Conservation (phyloP, 2,113 vertebrate genomes). For the Melospiza georgiana region DNA sequence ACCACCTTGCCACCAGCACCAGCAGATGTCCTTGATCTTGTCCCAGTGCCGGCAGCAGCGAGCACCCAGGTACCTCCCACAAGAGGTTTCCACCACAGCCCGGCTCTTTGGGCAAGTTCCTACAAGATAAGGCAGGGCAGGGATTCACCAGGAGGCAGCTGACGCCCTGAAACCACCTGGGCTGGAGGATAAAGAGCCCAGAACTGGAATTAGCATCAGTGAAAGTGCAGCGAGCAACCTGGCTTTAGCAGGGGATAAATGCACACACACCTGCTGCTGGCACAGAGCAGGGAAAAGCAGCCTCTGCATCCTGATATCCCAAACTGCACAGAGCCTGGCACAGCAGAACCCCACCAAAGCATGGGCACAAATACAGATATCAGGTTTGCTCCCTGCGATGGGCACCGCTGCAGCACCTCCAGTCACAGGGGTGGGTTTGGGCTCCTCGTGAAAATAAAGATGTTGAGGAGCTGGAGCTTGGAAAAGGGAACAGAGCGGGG, state of each 20-base stretch:
- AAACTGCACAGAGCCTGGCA: neutral
- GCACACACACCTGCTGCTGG: neutral
- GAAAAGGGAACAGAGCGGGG: neutral
- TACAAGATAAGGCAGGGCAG: neutral
- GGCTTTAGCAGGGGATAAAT: rapidly evolving
- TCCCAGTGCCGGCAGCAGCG: rapidly evolving
- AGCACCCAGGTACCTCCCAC: neutral
- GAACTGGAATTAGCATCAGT: neutral
- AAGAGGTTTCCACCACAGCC: neutral
- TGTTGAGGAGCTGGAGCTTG: neutral
- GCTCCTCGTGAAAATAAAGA: rapidly evolving
- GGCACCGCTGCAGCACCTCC: neutral
- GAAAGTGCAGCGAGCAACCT: neutral
- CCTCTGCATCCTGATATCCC: rapidly evolving
- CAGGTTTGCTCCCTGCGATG: rapidly evolving
- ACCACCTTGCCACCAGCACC: rapidly evolving
- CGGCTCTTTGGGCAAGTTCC: neutral
- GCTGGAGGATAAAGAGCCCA: neutral
- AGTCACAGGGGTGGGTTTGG: neutral
- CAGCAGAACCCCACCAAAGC: neutral
- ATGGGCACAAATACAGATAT: rapidly evolving
- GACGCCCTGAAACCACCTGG: constrained; percentile 28
- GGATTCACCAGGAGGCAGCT: neutral
- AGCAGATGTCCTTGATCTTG: neutral
- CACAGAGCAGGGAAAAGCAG: rapidly evolving